Evolutionary conservation across 2,888 invertebrate genomes (phyloP).

Genomic region (Nomada lathburiana): DNA sequence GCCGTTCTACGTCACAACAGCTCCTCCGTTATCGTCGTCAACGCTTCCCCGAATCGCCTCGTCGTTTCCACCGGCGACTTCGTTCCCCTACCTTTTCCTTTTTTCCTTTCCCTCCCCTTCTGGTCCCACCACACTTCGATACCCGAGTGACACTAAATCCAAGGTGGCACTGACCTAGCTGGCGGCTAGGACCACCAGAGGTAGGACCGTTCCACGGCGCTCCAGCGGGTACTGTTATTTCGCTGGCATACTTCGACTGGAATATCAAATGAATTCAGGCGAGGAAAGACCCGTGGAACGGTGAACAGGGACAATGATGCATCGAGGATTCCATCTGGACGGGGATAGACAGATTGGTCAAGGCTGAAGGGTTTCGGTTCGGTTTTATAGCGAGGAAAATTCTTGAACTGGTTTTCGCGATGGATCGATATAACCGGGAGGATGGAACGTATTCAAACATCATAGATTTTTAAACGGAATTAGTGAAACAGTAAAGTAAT

Average conservation of each 20-base stretch:
- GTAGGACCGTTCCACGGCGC: slow-evolving; percentile 68
- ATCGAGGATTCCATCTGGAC: slow-evolving; percentile 69
- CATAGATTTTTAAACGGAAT: too few relatives aligned
- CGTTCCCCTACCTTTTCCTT: too few relatives aligned
- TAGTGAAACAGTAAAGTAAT: too few relatives aligned
- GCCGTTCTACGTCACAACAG: neutral
- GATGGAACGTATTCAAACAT: too few relatives aligned
- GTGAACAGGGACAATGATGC: slow-evolving; percentile 55
- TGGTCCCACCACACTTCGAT: slow-evolving; percentile 16
- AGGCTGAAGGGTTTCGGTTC: slow-evolving; percentile 30
- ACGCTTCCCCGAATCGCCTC: slow-evolving; percentile 11
- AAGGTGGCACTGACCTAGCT: slow-evolving; percentile 76
- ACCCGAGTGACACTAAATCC: slow-evolving; percentile 57
- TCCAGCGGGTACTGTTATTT: slow-evolving; percentile 78
- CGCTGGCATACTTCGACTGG: slow-evolving; percentile 79
- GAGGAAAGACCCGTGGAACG: neutral
- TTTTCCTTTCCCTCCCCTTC: neutral
- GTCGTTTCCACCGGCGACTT: neutral
- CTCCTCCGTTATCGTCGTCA: slow-evolving; percentile 18
- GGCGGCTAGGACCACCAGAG: slow-evolving; percentile 69
- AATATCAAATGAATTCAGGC: slow-evolving; percentile 74
- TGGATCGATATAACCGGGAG: too few relatives aligned
- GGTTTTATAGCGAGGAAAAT: neutral
- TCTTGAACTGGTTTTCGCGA: neutral
- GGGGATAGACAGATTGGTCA: slow-evolving; percentile 58